Evolutionary conservation across 23 tunicate genomes (phyloP).

Genomic region (Ciona savignyi): DNA sequence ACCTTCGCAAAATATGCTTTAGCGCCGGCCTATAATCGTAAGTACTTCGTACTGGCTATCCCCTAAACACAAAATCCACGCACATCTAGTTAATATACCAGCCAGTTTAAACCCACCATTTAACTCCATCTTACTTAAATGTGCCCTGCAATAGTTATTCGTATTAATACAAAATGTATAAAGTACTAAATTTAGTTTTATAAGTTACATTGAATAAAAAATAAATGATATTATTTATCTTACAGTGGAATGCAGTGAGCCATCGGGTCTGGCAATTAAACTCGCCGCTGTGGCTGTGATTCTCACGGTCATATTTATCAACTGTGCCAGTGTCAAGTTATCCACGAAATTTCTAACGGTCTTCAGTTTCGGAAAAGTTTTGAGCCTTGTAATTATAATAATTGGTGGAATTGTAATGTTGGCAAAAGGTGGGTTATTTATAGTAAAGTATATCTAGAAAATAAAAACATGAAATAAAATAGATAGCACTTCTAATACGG

Average conservation of each 20-base stretch:
- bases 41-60: too few relatives aligned
- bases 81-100: too few relatives aligned
- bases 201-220: too few relatives aligned
- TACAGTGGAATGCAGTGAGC: slow-evolving; percentile 19
- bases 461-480: not conserved
- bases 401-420: slow-evolving; percentile 79
- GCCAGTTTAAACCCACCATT: too few relatives aligned
- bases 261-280: slow-evolving; percentile 50
- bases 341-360: slow-evolving; percentile 74
- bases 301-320: slow-evolving; percentile 58
- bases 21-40: slow-evolving; percentile 32
- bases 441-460: too few relatives aligned
- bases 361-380: slow-evolving; percentile 85
- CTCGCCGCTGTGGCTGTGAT: slow-evolving; percentile 57
- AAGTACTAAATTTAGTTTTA: too few relatives aligned
- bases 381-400: slow-evolving; percentile 76
- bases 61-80: too few relatives aligned
- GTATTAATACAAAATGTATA: too few relatives aligned
- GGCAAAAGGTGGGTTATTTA: slow-evolving; percentile 35
- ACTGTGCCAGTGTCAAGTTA: slow-evolving; percentile 79
- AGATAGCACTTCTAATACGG: too few relatives aligned
- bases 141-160: too few relatives aligned
- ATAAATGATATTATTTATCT: too few relatives aligned
- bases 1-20: slow-evolving; percentile 91
- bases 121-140: too few relatives aligned